A percentile compares a stretch with the other conserved stretches of the same genome.
These are phyloP conservation scores for Oryzias melastigma DNA, from an alignment of 2,113 vertebrate species.

Conservation along the genomic window DNA sequence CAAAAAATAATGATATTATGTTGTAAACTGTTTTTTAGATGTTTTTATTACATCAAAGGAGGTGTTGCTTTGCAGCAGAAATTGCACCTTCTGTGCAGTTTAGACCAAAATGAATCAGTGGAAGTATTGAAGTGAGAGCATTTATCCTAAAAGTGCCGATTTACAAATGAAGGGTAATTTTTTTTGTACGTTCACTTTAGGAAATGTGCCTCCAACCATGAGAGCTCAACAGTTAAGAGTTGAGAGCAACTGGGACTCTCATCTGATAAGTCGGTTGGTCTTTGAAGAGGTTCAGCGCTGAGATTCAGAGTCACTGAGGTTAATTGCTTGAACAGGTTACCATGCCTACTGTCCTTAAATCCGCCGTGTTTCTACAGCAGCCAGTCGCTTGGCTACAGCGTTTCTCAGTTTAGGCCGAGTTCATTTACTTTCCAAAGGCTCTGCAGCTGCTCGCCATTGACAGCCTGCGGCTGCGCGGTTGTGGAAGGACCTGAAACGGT, in stretches of 20 bases:
- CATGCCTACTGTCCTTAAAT: slow-evolving; percentile 41
- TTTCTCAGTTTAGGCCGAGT: slow-evolving; percentile 23
- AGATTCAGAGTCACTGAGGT: slow-evolving; percentile 56
- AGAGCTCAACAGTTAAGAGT: slow-evolving; percentile 32
- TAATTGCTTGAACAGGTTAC: slow-evolving; percentile 64
- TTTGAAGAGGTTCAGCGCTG: slow-evolving; percentile 43
- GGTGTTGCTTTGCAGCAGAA: neutral
- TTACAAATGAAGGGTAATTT: slow-evolving; percentile 37
- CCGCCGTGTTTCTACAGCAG: slow-evolving; percentile 13
- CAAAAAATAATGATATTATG: no score
- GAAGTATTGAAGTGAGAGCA: slow-evolving; percentile 11
- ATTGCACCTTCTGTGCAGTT: slow-evolving; percentile 14
- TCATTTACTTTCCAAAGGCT: slow-evolving; percentile 48
- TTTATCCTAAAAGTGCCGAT: slow-evolving; percentile 15
- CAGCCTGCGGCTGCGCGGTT: slow-evolving; percentile 10
- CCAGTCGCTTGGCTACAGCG: slow-evolving; percentile 15
- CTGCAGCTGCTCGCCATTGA: slow-evolving; percentile 28
- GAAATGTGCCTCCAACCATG: slow-evolving; percentile 25
- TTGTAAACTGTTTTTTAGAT: neutral
- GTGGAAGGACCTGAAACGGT: slow-evolving; percentile 19
- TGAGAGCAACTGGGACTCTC: slow-evolving; percentile 37
- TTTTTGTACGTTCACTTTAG: slow-evolving; percentile 34
- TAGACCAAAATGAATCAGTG: slow-evolving; percentile 20
- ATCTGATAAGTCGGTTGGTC: slow-evolving; percentile 37
- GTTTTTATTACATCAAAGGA: neutral